These are phyloP conservation scores for Syngnathoides biaculeatus DNA, from an alignment of 2,113 vertebrate genomes.

Conservation along the genomic window DNA sequence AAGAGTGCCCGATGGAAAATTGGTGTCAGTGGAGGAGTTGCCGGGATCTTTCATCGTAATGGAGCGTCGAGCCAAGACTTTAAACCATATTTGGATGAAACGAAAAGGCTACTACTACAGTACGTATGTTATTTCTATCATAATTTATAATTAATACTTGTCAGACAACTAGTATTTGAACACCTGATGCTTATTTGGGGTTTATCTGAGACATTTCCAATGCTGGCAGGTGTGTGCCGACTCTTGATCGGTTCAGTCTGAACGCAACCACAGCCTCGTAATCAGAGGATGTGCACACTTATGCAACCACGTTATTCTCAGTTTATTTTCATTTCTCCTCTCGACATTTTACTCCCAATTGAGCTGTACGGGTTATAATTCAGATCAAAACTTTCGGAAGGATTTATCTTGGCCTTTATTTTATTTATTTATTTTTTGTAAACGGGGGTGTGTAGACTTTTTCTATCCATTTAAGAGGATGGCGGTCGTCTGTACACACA, in stretches of 20 bases:
- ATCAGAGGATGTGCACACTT: too few relatives aligned
- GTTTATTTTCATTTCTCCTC: too few relatives aligned
- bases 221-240: too few relatives aligned
- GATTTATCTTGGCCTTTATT: background rate
- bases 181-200: background rate
- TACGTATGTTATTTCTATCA: slow-evolving; percentile 40
- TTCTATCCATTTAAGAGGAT: background rate
- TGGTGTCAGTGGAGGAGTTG: slow-evolving; percentile 23
- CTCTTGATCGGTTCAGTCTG: too few relatives aligned
- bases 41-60: slow-evolving; percentile 36
- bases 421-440: too few relatives aligned
- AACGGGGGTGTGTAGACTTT: background rate
- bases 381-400: background rate
- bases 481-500: background rate
- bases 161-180: background rate
- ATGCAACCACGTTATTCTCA: too few relatives aligned
- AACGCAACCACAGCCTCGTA: too few relatives aligned
- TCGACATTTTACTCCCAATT: background rate
- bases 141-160: slow-evolving; percentile 3
- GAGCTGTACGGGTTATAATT: too few relatives aligned
- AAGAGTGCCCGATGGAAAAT: slow-evolving; percentile 25
- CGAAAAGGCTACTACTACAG: slow-evolving; percentile 48
- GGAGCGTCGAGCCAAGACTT: slow-evolving; percentile 49
- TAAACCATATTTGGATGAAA: slow-evolving; percentile 48
- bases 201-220: background rate